phyloP scores from a whole-genome alignment of 2,888 invertebrate genomes.

The Oscheius sp. region DNA sequence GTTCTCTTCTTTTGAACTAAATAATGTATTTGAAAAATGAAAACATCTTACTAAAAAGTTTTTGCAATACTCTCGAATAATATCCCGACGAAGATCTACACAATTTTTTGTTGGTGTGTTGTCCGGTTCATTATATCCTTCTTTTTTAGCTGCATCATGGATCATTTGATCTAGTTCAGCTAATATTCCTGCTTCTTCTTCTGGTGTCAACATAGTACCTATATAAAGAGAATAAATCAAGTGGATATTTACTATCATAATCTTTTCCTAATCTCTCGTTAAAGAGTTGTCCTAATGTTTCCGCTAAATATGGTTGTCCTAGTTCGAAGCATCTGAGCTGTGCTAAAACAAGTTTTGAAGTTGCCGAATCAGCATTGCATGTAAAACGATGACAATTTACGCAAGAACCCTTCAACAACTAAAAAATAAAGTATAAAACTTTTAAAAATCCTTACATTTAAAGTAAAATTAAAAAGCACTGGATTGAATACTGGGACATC shows the following conservation, averaged over 20 bases:
- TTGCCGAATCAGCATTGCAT: conserved; percentile 47
- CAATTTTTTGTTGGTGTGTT: conserved; percentile 53
- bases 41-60: conserved; percentile 44
- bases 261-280: conserved; percentile 30
- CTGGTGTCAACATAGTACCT: not conserved
- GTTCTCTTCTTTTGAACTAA: conserved; percentile 58
- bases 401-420: conserved; percentile 73
- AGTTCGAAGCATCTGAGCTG: conserved; percentile 75
- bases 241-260: conserved; percentile 13
- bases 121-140: not conserved
- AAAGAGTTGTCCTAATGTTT: conserved; percentile 73
- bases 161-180: conserved; percentile 34
- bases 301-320: conserved; percentile 81
- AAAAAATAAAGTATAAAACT: conserved; percentile 33
- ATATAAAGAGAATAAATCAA: not conserved
- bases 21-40: not conserved
- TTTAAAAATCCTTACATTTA: conserved; percentile 75
- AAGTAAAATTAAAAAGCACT: conserved; percentile 82
- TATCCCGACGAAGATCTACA: conserved; percentile 51
- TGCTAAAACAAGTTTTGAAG: conserved; percentile 76
- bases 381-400: conserved; percentile 72
- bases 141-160: conserved; percentile 6
- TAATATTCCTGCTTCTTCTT: conserved; percentile 25
- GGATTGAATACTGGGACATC: conserved; percentile 90
- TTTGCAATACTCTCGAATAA: conserved; percentile 49